These are phyloP conservation scores for Podargus strigoides DNA, from an alignment of 2,797 vertebrate species.

Conservation along the genomic window DNA sequence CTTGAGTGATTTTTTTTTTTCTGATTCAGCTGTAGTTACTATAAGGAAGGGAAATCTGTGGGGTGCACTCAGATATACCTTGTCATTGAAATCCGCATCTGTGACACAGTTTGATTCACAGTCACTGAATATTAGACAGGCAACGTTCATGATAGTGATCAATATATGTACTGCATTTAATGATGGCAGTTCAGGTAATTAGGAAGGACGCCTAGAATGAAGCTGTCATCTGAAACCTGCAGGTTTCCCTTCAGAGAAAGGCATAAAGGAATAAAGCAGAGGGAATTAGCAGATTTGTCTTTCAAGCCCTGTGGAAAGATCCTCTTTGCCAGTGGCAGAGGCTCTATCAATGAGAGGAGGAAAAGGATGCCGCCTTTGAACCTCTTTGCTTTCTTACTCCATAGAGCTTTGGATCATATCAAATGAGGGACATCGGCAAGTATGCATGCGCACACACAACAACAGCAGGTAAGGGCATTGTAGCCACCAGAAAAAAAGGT, in stretches of 20 bases:
- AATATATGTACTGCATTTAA: conserved; percentile 23
- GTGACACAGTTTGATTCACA: conserved; percentile 47
- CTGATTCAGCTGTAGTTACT: not conserved
- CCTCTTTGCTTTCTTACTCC: not conserved
- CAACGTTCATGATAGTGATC: conserved; percentile 10
- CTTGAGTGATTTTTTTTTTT: not conserved
- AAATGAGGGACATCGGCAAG: not conserved
- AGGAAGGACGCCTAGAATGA: conserved; percentile 54
- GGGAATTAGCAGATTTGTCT: conserved; percentile 12
- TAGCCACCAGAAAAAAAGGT: not conserved
- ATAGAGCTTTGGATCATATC: not conserved
- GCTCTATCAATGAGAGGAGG: not conserved
- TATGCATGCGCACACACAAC: not conserved
- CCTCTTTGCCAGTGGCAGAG: not conserved
- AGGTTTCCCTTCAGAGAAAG: conserved; percentile 50
- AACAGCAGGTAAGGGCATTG: not conserved
- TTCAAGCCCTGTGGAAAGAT: conserved; percentile 15
- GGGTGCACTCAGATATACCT: conserved; percentile 1
- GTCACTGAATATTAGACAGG: conserved; percentile 2
- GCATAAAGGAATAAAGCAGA: conserved; percentile 16
- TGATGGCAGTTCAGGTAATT: conserved; percentile 38
- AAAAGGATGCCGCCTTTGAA: conserved; percentile 9
- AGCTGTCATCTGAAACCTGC: conserved; percentile 47
- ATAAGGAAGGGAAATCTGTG: not conserved
- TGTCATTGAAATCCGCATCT: conserved; percentile 44